A percentile compares a stretch with the other conserved stretches of the same genome.
These are phyloP conservation scores for Zelleria hepariella DNA, from an alignment of 2,888 invertebrate genomes.

Conservation along the genomic window DNA sequence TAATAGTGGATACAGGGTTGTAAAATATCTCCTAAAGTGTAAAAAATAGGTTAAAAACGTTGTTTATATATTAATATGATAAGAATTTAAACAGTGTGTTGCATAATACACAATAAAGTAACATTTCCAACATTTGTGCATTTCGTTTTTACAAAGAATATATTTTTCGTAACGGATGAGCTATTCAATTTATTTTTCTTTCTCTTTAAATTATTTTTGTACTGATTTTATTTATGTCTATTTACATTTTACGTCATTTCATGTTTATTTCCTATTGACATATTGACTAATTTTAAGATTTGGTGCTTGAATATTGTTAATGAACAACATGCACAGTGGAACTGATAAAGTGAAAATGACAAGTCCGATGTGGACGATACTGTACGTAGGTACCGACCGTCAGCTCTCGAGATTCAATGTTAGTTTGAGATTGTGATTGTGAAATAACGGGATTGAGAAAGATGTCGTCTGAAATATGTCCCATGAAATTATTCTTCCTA, in stretches of 20 bases:
- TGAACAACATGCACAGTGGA: not conserved
- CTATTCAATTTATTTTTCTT: not conserved
- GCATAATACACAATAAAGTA: slow-evolving; percentile 42
- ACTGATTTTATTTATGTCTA: slow-evolving; percentile 24
- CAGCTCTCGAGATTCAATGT: not conserved
- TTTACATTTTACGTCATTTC: slow-evolving; percentile 32
- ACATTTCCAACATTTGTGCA: slow-evolving; percentile 51
- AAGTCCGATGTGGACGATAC: not conserved
- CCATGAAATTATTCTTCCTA: slow-evolving; percentile 46
- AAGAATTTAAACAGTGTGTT: slow-evolving; percentile 54
- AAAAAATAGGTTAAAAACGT: slow-evolving; percentile 57
- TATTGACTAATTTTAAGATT: slow-evolving; percentile 10
- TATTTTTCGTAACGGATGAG: slow-evolving; percentile 19
- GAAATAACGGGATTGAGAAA: not conserved
- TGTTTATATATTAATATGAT: slow-evolving; percentile 62
- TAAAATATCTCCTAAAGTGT: slow-evolving; percentile 69
- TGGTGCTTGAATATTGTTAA: slow-evolving; percentile 13
- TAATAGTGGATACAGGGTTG: slow-evolving; percentile 67
- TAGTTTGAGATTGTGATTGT: not conserved
- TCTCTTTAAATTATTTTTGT: slow-evolving; percentile 15
- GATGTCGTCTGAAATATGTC: not conserved
- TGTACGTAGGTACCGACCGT: not conserved
- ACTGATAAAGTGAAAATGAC: not conserved
- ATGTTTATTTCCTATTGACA: slow-evolving; percentile 23
- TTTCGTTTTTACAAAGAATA: slow-evolving; percentile 34